A percentile compares a stretch with the other conserved stretches of the same genome.
Evolutionary conservation across 2,113 vertebrate species (phyloP).

Genomic region (Cariama cristata): DNA sequence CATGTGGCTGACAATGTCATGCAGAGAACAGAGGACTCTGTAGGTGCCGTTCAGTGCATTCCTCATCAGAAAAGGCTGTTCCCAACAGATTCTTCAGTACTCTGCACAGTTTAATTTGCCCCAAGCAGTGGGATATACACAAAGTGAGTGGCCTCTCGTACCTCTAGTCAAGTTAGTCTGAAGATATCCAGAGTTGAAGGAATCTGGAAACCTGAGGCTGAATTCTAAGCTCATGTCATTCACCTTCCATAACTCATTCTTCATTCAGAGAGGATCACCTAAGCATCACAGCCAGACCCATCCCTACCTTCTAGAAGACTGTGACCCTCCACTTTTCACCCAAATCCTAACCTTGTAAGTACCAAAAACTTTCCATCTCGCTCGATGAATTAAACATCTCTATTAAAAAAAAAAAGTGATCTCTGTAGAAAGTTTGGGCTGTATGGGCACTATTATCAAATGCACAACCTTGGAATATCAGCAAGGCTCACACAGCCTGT

Average conservation of each 20-base stretch:
- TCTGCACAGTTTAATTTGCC: neutral
- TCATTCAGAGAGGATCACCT: neutral
- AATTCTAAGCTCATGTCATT: neutral
- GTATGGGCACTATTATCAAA: neutral
- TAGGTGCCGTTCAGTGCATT: neutral
- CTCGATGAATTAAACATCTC: neutral
- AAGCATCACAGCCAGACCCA: neutral
- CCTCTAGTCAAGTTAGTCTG: neutral
- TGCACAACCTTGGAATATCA: neutral
- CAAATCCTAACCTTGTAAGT: neutral
- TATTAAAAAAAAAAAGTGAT: neutral
- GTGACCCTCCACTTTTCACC: neutral
- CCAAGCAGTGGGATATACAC: neutral
- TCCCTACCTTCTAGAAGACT: neutral
- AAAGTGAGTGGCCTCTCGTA: neutral
- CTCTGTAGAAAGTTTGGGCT: neutral
- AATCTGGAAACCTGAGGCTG: neutral
- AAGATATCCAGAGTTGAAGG: neutral
- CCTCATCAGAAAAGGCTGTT: neutral
- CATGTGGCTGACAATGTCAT: neutral
- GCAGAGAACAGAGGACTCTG: neutral
- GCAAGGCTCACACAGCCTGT: neutral
- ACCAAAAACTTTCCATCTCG: neutral
- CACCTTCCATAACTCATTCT: neutral
- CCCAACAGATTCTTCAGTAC: neutral